Base-by-base conservation (phyloP, 2,113 vertebrate species). In the western clawed frog (Xenopus tropicalis) region DNA sequence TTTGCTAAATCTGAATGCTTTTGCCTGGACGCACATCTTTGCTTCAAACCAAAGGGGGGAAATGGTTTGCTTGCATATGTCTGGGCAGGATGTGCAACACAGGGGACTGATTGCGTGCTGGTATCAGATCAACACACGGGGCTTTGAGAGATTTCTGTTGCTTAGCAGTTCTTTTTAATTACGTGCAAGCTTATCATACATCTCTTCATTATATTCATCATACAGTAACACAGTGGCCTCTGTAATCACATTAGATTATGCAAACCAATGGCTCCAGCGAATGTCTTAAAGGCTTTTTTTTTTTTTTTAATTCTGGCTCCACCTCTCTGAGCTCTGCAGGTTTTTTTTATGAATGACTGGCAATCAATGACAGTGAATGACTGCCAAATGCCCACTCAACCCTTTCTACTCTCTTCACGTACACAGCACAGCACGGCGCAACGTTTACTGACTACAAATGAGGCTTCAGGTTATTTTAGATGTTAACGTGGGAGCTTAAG, bases 371-470 rank as follows among this genome's bases (percentile, higher is more conserved):
- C 80, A 20, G 62, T 80, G 84, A 88, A 83, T 82, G 83, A 79
- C 86, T 89, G 88, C 86, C 88, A 90, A 88, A 85, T 90, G 87
- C 88, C 89, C 89, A 88, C 87, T 90, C 87, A 89, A 77, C 72
- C 82, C 83, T 81, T 85, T 85, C 83, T 82, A 74, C 81, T 83
- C 84, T 61, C 54, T 72, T 81, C 82, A 82, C 66, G 48, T 77
- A 85, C 81, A 78, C 80, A 81, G 62, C 67, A 80, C 74, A 85
- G 80, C 79, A 77, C 78, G 79, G 84, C 81, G 84, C 77, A 81
- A 79, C 65, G 83, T 83, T 54, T 62, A 3, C 23, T 77, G 84
- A 83, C 82, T 84, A 79, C 82, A 85, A 72, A 88, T 87, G 82
- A 90, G 84, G 79, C 73, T 80, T 77, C 78, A 70, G 78, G 83